Base-by-base conservation (phyloP, 1,140 invertebrate genomes). In the Scaptomyza hsui region DNA sequence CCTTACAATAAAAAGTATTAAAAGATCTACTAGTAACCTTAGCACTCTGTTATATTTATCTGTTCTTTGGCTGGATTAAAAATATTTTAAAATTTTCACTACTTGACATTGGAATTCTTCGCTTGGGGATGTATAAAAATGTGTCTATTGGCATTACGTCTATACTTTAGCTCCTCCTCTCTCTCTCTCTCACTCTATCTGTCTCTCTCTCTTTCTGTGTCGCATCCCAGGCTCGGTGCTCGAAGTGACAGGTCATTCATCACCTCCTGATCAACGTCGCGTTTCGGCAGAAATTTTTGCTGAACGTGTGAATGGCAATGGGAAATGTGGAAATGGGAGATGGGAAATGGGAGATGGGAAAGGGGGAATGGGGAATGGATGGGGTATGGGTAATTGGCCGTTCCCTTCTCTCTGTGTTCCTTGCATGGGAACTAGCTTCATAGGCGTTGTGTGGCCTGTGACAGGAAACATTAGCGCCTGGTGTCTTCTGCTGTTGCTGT, bases 231-330 rank as follows among this genome's bases (percentile, higher is more conserved):
- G 52, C 42, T 21, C 15, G 19, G 45, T 44, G 24, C 32, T 47
- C 41, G 44, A 72, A 52, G 45, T 81, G 81, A 85, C 81, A 85
- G 81, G 47, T 59, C 81, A 85, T 85, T 86, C 81, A 81, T 85
- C 81, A 85, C 21, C 48, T n/a, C 48, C 48, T 39, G 53, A 57
- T 59, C 53, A 59, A 44, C 35, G 39, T 35, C 64, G 60, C 48
- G 26, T 64, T 74, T 64, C 41, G 72, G 47, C 59, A 63, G 69
- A 71, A 51, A 47, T 26, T 29, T 4, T 29, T 4, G 56, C 52
- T 71, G 63, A 72, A 72, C 63, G 62, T 72, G 69, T 61, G 72
- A 75, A 72, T 68, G 69, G 61, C 6, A 26, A 10, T 5, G 24
- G 18, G 51, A 42, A 35, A 24, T 42, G 44, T n/a, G 48, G 51